phyloP scores from a whole-genome alignment of 2,888 invertebrate species.

The Heliothis peltigera region DNA sequence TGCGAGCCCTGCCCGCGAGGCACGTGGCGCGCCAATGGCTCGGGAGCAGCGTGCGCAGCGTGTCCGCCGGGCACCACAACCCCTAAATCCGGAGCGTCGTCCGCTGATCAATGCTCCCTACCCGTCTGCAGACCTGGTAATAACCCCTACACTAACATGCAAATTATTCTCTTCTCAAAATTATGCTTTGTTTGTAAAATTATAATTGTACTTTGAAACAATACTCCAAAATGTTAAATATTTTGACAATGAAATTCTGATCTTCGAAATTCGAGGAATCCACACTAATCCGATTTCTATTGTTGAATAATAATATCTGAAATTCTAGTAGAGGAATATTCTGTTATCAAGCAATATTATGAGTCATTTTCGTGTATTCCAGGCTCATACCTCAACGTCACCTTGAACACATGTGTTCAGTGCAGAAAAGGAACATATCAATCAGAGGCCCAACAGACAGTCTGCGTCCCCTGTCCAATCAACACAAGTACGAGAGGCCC shows the following conservation, averaged over 20 bases:
- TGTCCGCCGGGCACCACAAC: constrained; percentile 98
- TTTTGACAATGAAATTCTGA: constrained; percentile 42
- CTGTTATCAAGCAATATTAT: background rate
- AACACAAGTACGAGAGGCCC: constrained; percentile 96
- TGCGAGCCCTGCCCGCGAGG: constrained; percentile 98
- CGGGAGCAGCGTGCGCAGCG: constrained; percentile 95
- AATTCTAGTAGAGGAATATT: constrained; percentile 11
- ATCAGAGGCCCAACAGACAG: constrained; percentile 95
- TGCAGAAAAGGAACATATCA: constrained; percentile 98
- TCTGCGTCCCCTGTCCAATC: constrained; percentile 96
- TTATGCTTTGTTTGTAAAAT: constrained; percentile 26
- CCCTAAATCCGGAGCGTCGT: constrained; percentile 94
- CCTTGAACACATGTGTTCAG: constrained; percentile 95
- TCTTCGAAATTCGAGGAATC: constrained; percentile 40
- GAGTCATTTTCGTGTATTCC: constrained; percentile 55
- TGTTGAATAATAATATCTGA: constrained; percentile 19
- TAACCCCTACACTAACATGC: constrained; percentile 12
- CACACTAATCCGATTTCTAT: constrained; percentile 18
- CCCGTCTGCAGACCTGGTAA: constrained; percentile 95
- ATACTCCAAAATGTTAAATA: constrained; percentile 60
- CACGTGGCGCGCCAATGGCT: constrained; percentile 95
- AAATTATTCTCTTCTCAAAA: constrained; percentile 26
- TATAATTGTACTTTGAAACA: constrained; percentile 41
- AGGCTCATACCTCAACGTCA: constrained; percentile 96
- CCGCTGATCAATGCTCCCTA: constrained; percentile 97